Base-by-base conservation (phyloP, 2,113 vertebrate species). In the Cryptotis parvus region DNA sequence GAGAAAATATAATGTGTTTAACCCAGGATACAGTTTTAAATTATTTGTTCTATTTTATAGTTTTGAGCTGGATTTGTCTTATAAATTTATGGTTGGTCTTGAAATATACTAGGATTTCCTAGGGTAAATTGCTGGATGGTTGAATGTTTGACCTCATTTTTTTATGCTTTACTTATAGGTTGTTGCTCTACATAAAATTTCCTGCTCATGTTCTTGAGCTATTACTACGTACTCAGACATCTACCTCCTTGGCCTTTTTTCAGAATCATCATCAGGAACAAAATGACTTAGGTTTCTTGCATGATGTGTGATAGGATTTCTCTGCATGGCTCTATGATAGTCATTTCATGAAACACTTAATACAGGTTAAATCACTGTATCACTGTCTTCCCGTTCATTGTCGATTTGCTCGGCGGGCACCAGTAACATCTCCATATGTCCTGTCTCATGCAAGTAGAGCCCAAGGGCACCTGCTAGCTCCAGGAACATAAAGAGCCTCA, bases 341-440 rank as follows among this genome's bases (percentile, higher is more conserved):
- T 4, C 6, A n/a, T 37, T 90, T 82, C 70, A 39, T 43, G 63
- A 39, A 84, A 80, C 12, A 33, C 68, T 92, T 69, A 91, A 78
- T 82, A 41, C 65, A 69, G 43, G 22, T 90, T 55, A 89, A 91
- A 84, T 82, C n/a, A n/a, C n/a, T n/a, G n/a, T n/a, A n/a, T n/a
- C n/a, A n/a, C n/a, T n/a, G n/a, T n/a, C n/a, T n/a, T n/a, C n/a
- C n/a, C n/a, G n/a, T n/a, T n/a, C n/a, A n/a, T n/a, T n/a, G n/a
- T n/a, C n/a, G n/a, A n/a, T n/a, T n/a, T n/a, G n/a, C n/a, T n/a
- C n/a, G n/a, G n/a, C n/a, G n/a, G n/a, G n/a, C n/a, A n/a, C n/a
- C n/a, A n/a, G n/a, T n/a, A n/a, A n/a, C n/a, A n/a, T n/a, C n/a
- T n/a, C n/a, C n/a, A n/a, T n/a, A n/a, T n/a, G n/a, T n/a, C n/a